Evolutionary conservation across 2,113 vertebrate species (phyloP), one percentile per base, ranked within the genome.

Genomic region (Grantiella picta): DNA sequence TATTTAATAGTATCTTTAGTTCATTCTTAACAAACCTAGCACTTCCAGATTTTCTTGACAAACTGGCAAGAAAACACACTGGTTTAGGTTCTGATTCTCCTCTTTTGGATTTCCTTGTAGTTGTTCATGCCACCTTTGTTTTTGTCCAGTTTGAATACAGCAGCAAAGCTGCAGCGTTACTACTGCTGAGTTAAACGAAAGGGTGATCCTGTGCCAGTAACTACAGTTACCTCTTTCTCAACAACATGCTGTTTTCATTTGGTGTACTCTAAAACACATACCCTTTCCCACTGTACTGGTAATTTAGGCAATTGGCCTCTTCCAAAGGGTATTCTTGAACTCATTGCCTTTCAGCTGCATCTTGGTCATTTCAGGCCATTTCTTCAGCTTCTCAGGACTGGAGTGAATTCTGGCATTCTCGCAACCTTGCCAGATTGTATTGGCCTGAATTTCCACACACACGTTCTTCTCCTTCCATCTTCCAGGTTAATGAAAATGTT

Each of bases 171-270:
- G 64, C 50, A 92, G 50, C 36, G 6, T 88, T 49, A 8, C 36
- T 69, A 0, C 45, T 77, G 33, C 56, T 42, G n/a, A 52, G 65
- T 56, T 60, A 71, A 84, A 75, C 31, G 33, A 91, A 64, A 22
- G n/a, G 27, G 35, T 76, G 35, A 60, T 87, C 52, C 40, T 82
- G 31, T 84, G 45, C 12, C 4, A 53, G 2, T 56, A 87, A 40
- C 28, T 79, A 42, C 28, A 36, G 56, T 75, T 76, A 45, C 7
- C 19, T 94, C 18, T 44, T 66, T 81, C 61, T 81, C 65, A 92
- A 5, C 18, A 44, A 24, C 0, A 0, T 36, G 27, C 44, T 82
- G 0, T 49, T 82, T 71, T 68, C 16, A 19, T 76, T 64, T 40
- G 52, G 24, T 57, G 19, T 52, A 5, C 28, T 85, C 15, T 50